phyloP scores from a whole-genome alignment of 2,888 invertebrate species.

The Mythimna vitellina region DNA sequence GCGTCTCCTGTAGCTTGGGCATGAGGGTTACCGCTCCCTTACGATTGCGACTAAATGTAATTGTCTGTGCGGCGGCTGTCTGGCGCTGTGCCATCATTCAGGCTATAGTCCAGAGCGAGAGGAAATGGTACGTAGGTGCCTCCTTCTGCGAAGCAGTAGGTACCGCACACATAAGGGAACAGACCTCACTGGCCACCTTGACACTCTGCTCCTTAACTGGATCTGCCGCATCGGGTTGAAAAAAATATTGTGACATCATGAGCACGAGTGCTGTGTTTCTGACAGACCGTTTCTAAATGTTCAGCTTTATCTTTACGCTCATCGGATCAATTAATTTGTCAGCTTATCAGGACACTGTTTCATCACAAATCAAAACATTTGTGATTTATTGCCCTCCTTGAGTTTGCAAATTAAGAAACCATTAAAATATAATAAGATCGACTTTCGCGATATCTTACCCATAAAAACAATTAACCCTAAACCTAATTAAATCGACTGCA shows the following conservation, averaged over 20 bases:
- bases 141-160: too few species aligned
- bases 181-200: too few species aligned
- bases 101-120: too few species aligned
- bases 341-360: constrained; percentile 17
- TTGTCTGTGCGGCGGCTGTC: too few species aligned
- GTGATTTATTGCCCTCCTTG: constrained; percentile 13
- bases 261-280: background rate
- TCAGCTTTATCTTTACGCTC: constrained; percentile 3
- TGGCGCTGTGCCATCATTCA: too few species aligned
- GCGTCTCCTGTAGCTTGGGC: too few species aligned
- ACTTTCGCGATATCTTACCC: constrained; percentile 5
- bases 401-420: background rate
- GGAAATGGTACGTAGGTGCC: too few species aligned
- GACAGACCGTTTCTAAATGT: background rate
- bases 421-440: constrained; percentile 32
- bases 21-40: too few species aligned
- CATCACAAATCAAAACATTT: constrained; percentile 18
- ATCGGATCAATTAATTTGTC: constrained; percentile 12
- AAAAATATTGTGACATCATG: background rate
- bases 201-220: too few species aligned
- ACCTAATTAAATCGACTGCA: background rate
- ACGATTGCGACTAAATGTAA: too few species aligned
- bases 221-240: background rate
- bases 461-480: constrained; percentile 13
- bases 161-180: too few species aligned